These are phyloP conservation scores for Leptodactylus fallax DNA, from an alignment of 2,797 vertebrate genomes.

Conservation along the genomic window DNA sequence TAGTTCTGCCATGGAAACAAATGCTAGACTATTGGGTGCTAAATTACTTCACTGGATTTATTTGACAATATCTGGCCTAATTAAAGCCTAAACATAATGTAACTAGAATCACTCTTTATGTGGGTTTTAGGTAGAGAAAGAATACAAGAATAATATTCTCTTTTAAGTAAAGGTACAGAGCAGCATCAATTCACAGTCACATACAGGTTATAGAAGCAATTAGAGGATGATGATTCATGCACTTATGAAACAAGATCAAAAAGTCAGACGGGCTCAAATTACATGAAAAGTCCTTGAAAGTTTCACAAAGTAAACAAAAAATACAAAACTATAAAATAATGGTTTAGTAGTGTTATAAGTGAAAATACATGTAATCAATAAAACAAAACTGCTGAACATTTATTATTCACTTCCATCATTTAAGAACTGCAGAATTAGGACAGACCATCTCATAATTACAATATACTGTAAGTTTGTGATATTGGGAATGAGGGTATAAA, in stretches of 20 bases:
- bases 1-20: not conserved
- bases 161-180: not conserved
- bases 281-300: conserved; percentile 18
- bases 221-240: conserved; percentile 38
- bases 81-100: not conserved
- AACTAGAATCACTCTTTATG: not conserved
- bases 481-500: too few species aligned
- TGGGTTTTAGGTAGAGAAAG: not conserved
- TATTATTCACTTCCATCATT: too few species aligned
- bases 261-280: not conserved
- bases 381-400: not conserved
- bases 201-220: conserved; percentile 17
- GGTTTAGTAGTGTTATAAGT: not conserved
- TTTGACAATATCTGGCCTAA: not conserved
- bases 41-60: not conserved
- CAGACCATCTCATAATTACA: too few species aligned
- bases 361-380: not conserved
- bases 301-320: conserved; percentile 3
- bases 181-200: not conserved
- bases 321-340: not conserved
- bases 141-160: not conserved
- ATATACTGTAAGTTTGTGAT: too few species aligned
- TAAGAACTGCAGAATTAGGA: too few species aligned
- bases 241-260: conserved; percentile 26
- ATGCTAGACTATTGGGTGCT: not conserved